Percentiles rank a stretch among this genome's conserved stretches.
phyloP scores from a whole-genome alignment of 1,140 invertebrate genomes.

The Trichonephila inaurata region DNA sequence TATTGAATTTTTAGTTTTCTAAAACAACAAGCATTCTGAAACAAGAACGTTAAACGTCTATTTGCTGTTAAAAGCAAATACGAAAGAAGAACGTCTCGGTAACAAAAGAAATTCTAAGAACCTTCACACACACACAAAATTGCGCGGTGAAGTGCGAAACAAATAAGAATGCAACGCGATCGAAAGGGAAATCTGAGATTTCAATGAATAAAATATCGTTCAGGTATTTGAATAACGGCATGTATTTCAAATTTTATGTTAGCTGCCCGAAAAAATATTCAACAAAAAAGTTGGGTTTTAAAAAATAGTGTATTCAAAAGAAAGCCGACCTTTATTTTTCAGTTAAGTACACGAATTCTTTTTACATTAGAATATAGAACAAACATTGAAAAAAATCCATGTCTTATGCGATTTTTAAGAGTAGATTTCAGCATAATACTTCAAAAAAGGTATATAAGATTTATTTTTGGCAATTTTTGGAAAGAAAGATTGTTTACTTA shows the following conservation, averaged over 20 bases:
- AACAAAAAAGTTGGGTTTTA: not conserved
- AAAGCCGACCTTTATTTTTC: not conserved
- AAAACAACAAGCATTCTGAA: not conserved
- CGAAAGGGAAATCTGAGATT: conserved; percentile 6
- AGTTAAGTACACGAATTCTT: not conserved
- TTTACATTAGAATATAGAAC: not conserved
- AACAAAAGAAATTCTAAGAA: not conserved
- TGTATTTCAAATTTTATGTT: conserved; percentile 13
- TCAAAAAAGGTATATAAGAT: not conserved
- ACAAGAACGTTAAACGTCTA: conserved; percentile 8
- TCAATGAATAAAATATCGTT: conserved; percentile 19
- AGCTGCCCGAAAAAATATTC: not conserved
- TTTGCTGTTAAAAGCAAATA: not conserved
- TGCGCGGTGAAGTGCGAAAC: not conserved
- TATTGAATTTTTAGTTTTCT: not conserved
- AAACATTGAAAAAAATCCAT: not conserved
- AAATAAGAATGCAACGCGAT: not conserved
- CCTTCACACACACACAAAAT: conserved; percentile 1
- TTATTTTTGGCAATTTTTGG: not conserved
- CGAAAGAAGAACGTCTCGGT: not conserved
- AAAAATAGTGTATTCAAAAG: not conserved
- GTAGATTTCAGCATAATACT: not conserved
- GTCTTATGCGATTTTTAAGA: not conserved
- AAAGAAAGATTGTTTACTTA: not conserved
- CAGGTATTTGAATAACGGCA: not conserved